Percentiles rank a stretch among this genome's conserved stretches.
Evolutionary conservation across 2,113 vertebrate genomes (phyloP).

Genomic region (Nesoenas mayeri): DNA sequence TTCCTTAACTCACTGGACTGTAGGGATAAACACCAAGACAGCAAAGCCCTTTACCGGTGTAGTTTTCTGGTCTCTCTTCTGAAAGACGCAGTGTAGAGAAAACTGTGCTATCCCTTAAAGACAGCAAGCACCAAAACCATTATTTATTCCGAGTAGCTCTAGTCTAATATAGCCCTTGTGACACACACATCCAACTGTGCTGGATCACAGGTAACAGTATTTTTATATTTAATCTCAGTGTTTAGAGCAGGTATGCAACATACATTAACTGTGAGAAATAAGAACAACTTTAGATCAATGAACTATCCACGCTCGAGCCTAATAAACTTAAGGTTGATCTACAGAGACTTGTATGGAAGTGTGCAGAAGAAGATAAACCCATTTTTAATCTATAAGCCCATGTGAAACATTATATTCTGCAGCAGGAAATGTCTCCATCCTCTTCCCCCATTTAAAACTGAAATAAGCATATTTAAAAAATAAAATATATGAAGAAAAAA

Average conservation of each 20-base stretch:
- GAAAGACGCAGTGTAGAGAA: not conserved
- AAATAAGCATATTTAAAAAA: not conserved
- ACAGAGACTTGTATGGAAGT: not conserved
- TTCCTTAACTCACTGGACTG: fast-evolving
- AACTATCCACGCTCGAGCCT: not conserved
- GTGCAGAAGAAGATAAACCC: not conserved
- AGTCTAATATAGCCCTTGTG: not conserved
- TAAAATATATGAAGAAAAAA: not conserved
- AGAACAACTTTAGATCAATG: not conserved
- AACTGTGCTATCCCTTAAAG: not conserved
- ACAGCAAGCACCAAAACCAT: not conserved
- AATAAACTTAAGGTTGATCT: not conserved
- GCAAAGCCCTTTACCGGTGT: not conserved
- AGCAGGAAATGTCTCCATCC: not conserved
- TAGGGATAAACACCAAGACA: not conserved
- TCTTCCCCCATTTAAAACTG: not conserved
- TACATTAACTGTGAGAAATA: not conserved
- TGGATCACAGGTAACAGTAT: not conserved
- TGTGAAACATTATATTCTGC: not conserved
- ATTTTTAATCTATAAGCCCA: not conserved
- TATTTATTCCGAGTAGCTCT: not conserved
- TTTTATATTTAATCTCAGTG: not conserved
- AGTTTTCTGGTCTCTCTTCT: not conserved
- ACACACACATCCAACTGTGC: fast-evolving
- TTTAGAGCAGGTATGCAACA: not conserved